These are phyloP conservation scores for Bellardia bayeri DNA, from an alignment of 2,888 invertebrate genomes.

Conservation along the genomic window DNA sequence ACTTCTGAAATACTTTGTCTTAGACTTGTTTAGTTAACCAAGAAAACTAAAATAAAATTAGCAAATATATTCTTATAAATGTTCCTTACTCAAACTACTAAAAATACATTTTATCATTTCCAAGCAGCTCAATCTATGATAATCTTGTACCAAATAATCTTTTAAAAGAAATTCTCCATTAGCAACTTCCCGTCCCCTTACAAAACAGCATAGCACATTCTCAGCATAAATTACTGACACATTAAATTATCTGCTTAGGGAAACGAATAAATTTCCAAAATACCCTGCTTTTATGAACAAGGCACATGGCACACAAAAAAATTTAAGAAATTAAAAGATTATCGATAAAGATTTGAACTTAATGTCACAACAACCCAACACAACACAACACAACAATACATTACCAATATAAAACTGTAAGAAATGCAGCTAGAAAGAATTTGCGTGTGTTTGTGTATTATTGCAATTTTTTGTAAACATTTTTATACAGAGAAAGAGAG, in stretches of 20 bases:
- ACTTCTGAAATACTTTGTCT: no score
- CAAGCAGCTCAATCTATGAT: slow-evolving; percentile 1
- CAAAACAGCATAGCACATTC: neutral
- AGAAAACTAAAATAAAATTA: no score
- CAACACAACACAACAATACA: neutral
- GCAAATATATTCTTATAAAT: no score
- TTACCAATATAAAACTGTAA: neutral
- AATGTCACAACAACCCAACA: slow-evolving; percentile 45
- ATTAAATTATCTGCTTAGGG: slow-evolving; percentile 2
- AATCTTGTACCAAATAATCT: slow-evolving; percentile 33
- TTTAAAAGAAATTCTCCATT: slow-evolving; percentile 18
- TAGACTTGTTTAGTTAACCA: no score
- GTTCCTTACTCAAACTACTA: neutral
- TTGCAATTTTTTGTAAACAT: slow-evolving; percentile 30
- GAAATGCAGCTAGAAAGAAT: slow-evolving; percentile 13
- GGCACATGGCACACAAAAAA: neutral
- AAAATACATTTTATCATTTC: slow-evolving; percentile 23
- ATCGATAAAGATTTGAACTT: slow-evolving; percentile 62
- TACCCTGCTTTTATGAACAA: neutral
- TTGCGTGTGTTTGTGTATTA: neutral
- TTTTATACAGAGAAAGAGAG: neutral
- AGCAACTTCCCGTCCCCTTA: slow-evolving; percentile 5
- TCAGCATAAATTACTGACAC: slow-evolving; percentile 41
- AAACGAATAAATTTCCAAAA: slow-evolving; percentile 45
- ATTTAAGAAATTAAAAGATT: slow-evolving; percentile 55